Percentiles rank a stretch among this genome's conserved stretches.
phyloP scores from a whole-genome alignment of 2,797 vertebrate species.

The Onychomys arenicola region DNA sequence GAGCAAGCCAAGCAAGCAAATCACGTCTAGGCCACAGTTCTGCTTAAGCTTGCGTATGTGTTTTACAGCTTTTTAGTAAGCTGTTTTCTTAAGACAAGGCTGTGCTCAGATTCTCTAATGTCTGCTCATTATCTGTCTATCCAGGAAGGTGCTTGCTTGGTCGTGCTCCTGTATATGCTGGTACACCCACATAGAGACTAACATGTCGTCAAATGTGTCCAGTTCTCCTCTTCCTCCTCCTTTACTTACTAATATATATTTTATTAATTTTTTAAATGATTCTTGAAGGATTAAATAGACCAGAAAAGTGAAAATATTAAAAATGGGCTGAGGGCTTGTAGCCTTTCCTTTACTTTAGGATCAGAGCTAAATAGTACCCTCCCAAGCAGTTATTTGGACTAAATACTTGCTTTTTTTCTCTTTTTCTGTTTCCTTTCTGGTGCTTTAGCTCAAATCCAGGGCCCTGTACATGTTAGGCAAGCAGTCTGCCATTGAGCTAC shows the following conservation, averaged over 20 bases:
- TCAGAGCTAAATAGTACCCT: slow-evolving; percentile 12
- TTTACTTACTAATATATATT: neutral
- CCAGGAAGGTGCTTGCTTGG: slow-evolving; percentile 49
- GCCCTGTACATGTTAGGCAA: neutral
- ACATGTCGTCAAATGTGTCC: slow-evolving; percentile 12
- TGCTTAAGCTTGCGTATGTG: neutral
- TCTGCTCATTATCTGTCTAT: slow-evolving; percentile 44
- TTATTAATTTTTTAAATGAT: slow-evolving; percentile 29
- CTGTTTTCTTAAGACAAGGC: neutral
- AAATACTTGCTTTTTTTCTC: neutral
- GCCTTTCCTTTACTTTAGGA: neutral
- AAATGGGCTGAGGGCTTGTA: slow-evolving; percentile 12
- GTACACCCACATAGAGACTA: slow-evolving; percentile 17
- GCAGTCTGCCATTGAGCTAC: neutral
- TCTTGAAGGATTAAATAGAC: slow-evolving; percentile 48
- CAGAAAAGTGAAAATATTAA: slow-evolving; percentile 37
- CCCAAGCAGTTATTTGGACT: neutral
- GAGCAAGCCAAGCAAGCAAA: too few species aligned
- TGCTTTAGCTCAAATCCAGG: neutral
- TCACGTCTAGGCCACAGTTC: neutral
- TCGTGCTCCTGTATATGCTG: slow-evolving; percentile 32
- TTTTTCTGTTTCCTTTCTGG: neutral
- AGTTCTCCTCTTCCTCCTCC: neutral
- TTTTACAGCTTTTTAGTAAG: slow-evolving; percentile 18
- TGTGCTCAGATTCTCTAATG: neutral